Evolutionary conservation across 2,113 vertebrate genomes (phyloP).

Genomic region (Orycteropus afer): DNA sequence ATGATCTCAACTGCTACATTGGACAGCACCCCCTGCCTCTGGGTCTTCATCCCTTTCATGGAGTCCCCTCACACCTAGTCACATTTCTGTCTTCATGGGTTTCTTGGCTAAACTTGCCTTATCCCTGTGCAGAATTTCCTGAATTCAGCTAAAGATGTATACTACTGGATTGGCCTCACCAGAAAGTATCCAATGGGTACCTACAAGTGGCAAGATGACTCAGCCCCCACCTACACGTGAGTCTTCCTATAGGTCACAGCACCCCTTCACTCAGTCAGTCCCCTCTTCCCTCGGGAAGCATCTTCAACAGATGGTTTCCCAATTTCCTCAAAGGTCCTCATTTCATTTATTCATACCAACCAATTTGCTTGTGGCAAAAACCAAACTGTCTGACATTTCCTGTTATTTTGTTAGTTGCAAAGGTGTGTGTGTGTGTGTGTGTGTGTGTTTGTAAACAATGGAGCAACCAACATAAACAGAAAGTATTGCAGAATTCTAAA

Average conservation of each 20-base stretch:
- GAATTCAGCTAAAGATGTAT: fast-evolving
- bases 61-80: neutral
- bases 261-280: neutral
- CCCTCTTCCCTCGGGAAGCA: neutral
- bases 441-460: neutral
- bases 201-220: neutral
- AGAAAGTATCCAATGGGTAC: neutral
- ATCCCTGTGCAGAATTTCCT: neutral
- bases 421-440: neutral
- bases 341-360: neutral
- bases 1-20: neutral
- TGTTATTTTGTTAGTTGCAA: neutral
- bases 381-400: neutral
- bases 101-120: neutral
- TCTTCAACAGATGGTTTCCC: neutral
- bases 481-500: neutral
- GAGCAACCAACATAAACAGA: neutral
- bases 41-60: neutral
- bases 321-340: neutral
- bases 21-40: neutral
- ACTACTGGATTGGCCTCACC: neutral
- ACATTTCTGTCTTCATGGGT: neutral
- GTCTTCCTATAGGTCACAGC: neutral
- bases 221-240: neutral
- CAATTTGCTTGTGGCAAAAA: neutral